A percentile compares a stretch with the other conserved stretches of the same genome.
Conservation (phyloP, 1,140 invertebrate species). For the Dreissena rostriformis region DNA sequence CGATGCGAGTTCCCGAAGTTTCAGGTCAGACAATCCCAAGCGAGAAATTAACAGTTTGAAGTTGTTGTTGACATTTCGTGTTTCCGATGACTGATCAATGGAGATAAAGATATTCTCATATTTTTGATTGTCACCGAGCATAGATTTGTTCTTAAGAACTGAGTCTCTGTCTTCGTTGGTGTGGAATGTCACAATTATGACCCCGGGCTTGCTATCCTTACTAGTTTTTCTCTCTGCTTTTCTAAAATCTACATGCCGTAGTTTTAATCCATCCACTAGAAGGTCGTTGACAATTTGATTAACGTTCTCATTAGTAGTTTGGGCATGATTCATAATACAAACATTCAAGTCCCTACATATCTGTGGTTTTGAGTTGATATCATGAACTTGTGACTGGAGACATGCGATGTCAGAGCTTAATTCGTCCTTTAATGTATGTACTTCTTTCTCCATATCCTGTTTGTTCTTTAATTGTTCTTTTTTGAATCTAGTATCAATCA, state of each 20-base stretch:
- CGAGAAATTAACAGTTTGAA: constrained; percentile 12
- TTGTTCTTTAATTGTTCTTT: too few species aligned
- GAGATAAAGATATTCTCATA: constrained; percentile 8
- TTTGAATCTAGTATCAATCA: too few species aligned
- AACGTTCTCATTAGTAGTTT: constrained; percentile 25
- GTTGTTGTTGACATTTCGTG: background rate
- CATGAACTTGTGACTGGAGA: constrained; percentile 14
- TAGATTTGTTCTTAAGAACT: constrained; percentile 6
- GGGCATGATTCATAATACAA: constrained; percentile 25
- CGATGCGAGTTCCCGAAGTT: background rate
- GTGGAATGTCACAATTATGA: constrained; percentile 8
- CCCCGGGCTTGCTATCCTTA: constrained; percentile 18
- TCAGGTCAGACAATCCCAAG: constrained; percentile 10
- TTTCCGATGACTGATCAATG: constrained; percentile 3
- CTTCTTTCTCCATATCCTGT: too few species aligned
- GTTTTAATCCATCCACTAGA: constrained; percentile 23
- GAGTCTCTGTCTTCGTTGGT: background rate
- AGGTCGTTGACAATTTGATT: constrained; percentile 16
- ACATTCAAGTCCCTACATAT: background rate
- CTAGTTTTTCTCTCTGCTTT: constrained; percentile 11
- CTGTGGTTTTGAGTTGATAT: background rate
- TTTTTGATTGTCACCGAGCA: background rate
- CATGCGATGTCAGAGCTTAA: constrained; percentile 1
- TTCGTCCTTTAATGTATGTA: too few species aligned
- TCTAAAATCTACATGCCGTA: background rate